Evolutionary conservation across 2,113 vertebrate genomes (phyloP).

Genomic region (Syngnathoides biaculeatus): DNA sequence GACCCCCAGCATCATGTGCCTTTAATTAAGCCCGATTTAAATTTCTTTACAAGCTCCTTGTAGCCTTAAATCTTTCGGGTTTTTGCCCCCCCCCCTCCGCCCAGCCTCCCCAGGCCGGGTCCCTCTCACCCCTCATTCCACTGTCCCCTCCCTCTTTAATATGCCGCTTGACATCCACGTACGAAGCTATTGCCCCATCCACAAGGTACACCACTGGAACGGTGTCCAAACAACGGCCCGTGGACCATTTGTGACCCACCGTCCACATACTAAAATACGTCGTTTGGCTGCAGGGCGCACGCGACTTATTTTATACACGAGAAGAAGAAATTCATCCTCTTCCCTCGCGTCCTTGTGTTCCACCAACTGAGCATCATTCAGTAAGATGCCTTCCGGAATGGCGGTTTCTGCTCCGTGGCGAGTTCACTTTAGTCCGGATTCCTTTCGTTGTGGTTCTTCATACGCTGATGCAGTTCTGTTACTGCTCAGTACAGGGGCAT

Average conservation of each 20-base stretch:
- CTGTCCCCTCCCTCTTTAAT: conserved; percentile 65
- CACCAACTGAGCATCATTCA: too few relatives aligned
- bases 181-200: conserved; percentile 61
- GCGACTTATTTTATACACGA: too few relatives aligned
- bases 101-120: too few relatives aligned
- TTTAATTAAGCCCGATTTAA: conserved; percentile 75
- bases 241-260: neutral
- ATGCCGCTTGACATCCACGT: conserved; percentile 74
- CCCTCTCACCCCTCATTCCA: conserved; percentile 14
- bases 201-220: conserved; percentile 75
- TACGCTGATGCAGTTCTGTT: too few relatives aligned
- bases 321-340: too few relatives aligned
- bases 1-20: conserved; percentile 66
- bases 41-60: conserved; percentile 76
- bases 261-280: neutral
- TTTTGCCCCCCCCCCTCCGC: conserved; percentile 23
- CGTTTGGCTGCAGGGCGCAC: too few relatives aligned
- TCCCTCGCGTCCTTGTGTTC: too few relatives aligned
- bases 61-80: conserved; percentile 74
- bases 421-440: too few relatives aligned
- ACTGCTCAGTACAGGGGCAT: too few relatives aligned
- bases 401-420: neutral
- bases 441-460: too few relatives aligned
- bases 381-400: too few relatives aligned
- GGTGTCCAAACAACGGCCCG: neutral